These are phyloP conservation scores for Dallia pectoralis DNA, from an alignment of 2,797 vertebrate genomes.

Conservation along the genomic window DNA sequence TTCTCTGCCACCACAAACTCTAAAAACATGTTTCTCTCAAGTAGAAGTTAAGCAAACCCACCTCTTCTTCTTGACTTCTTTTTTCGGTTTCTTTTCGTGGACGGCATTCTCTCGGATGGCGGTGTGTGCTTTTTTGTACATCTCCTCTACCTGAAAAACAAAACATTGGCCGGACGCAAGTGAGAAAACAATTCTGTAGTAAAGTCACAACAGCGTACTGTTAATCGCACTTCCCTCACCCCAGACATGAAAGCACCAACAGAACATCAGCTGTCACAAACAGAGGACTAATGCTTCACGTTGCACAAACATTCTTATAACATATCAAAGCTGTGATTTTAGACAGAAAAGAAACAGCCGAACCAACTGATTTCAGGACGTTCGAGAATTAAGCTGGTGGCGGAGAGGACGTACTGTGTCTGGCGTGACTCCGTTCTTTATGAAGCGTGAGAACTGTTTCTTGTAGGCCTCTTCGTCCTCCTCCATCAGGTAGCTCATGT, in stretches of 20 bases:
- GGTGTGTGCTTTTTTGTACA: constrained; percentile 95
- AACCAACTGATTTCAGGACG: background rate
- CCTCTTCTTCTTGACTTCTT: constrained; percentile 97
- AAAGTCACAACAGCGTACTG: background rate
- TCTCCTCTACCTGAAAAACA: constrained; percentile 85
- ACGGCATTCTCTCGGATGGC: constrained; percentile 89
- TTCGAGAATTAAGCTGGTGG: background rate
- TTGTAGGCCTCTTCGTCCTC: constrained; percentile 97
- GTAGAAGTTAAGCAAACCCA: constrained; percentile 50
- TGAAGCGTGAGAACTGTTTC: constrained; percentile 96
- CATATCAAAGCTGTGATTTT: constrained; percentile 59
- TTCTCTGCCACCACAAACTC: too few relatives aligned
- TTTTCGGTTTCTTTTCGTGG: constrained; percentile 93
- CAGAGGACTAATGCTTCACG: constrained; percentile 77
- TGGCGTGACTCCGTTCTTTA: constrained; percentile 91
- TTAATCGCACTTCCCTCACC: constrained; percentile 57
- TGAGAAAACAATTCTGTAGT: background rate
- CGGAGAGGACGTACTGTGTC: constrained; percentile 77
- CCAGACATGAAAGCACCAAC: constrained; percentile 72
- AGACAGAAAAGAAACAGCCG: background rate
- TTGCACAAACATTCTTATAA: constrained; percentile 62
- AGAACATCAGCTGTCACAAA: constrained; percentile 68
- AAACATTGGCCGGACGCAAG: background rate
- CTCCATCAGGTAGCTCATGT: constrained; percentile 94
- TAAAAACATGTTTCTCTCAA: background rate